Conservation (phyloP, 2,797 vertebrate genomes). For the Podargus strigoides region DNA sequence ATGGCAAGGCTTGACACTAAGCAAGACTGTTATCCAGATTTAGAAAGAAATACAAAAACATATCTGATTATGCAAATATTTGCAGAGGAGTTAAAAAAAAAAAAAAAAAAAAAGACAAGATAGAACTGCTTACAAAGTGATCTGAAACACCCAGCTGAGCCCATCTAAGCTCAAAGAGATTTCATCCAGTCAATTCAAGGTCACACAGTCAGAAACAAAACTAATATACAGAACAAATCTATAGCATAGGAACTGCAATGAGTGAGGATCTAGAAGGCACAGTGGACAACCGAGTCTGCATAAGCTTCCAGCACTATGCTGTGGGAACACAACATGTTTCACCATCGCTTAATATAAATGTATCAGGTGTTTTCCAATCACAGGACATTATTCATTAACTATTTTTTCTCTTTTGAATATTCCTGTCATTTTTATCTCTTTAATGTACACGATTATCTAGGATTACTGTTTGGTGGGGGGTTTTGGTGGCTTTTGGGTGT, state of each 20-base stretch:
- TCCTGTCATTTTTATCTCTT: background rate
- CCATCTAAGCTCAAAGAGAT: background rate
- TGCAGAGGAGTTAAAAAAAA: background rate
- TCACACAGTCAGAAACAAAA: background rate
- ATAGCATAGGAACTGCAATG: background rate
- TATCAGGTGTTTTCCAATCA: background rate
- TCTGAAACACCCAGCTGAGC: background rate
- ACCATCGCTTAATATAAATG: background rate
- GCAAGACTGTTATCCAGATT: background rate
- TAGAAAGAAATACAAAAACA: background rate
- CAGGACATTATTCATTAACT: background rate
- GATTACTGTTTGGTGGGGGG: background rate
- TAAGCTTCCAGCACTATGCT: background rate
- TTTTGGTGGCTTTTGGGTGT: background rate
- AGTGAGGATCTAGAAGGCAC: background rate
- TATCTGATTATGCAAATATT: background rate
- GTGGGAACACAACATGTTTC: background rate
- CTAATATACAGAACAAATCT: background rate
- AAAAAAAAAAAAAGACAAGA: background rate
- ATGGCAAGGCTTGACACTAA: background rate
- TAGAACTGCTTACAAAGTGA: background rate
- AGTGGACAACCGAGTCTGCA: background rate
- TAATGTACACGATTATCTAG: background rate
- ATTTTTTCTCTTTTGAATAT: background rate
- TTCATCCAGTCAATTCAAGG: background rate